These are phyloP conservation scores for Magallana gigas DNA, from an alignment of 1,140 invertebrate species.

Conservation along the genomic window DNA sequence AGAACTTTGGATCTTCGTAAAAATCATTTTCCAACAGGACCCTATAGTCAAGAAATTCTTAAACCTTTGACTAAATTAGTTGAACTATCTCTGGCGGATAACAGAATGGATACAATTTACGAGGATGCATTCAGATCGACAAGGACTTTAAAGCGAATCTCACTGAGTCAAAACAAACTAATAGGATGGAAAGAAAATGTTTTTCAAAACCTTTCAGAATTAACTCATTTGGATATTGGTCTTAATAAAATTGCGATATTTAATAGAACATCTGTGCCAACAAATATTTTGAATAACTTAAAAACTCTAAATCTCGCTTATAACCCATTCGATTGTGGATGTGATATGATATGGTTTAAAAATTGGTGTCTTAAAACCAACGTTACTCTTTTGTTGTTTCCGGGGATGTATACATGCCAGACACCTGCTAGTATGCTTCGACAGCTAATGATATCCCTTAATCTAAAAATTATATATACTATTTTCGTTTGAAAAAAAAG, in stretches of 20 bases:
- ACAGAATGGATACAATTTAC: constrained; percentile 11
- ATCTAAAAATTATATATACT: not conserved
- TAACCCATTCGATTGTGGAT: constrained; percentile 17
- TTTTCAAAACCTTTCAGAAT: constrained; percentile 1
- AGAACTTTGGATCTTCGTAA: not conserved
- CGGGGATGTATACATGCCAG: not conserved
- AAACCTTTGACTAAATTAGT: constrained; percentile 1
- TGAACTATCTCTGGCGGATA: not conserved
- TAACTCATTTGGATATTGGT: not conserved
- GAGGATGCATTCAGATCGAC: not conserved
- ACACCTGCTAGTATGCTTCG: not conserved
- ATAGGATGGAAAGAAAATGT: not conserved
- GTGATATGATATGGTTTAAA: constrained; percentile 4
- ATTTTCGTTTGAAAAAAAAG: not conserved
- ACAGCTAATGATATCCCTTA: not conserved
- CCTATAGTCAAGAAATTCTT: not conserved
- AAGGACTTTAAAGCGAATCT: not conserved
- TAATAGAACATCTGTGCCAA: not conserved
- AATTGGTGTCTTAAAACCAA: not conserved
- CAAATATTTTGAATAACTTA: constrained; percentile 10
- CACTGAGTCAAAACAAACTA: not conserved
- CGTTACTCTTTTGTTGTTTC: not conserved
- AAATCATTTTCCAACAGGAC: constrained; percentile 27
- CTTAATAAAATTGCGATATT: constrained; percentile 4
- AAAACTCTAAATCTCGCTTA: not conserved